Evolutionary conservation across 2,113 vertebrate genomes (phyloP).

Genomic region (Orientallactaga bullata): DNA sequence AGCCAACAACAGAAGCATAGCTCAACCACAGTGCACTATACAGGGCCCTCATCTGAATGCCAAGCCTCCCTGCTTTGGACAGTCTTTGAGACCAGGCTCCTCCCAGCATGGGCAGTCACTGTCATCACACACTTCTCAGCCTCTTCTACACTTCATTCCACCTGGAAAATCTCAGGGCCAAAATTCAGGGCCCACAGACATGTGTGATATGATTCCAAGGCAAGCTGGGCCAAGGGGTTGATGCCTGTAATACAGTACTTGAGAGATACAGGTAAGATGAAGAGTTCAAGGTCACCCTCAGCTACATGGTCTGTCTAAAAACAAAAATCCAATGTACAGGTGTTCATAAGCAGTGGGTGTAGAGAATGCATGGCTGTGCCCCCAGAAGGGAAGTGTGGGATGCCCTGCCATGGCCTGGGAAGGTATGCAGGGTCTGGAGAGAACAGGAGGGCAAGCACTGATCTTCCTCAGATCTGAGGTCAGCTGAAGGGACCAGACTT

Average conservation of each 20-base stretch:
- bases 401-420: not conserved
- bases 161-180: not conserved
- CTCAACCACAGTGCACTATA: not conserved
- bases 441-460: not conserved
- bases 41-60: not conserved
- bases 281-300: not conserved
- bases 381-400: not conserved
- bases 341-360: not conserved
- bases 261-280: not conserved
- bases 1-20: slow-evolving; percentile 16
- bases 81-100: not conserved
- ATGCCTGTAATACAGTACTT: not conserved
- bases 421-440: not conserved
- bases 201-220: not conserved
- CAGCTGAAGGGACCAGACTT: not conserved
- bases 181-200: not conserved
- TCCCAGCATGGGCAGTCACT: not conserved
- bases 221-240: not conserved
- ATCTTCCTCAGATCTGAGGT: not conserved
- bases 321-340: not conserved
- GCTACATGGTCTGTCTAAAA: not conserved
- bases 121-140: not conserved
- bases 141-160: not conserved
- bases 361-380: not conserved
- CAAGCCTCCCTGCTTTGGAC: not conserved